phyloP scores from a whole-genome alignment of 2,888 invertebrate species.

The Sericinus montela region DNA sequence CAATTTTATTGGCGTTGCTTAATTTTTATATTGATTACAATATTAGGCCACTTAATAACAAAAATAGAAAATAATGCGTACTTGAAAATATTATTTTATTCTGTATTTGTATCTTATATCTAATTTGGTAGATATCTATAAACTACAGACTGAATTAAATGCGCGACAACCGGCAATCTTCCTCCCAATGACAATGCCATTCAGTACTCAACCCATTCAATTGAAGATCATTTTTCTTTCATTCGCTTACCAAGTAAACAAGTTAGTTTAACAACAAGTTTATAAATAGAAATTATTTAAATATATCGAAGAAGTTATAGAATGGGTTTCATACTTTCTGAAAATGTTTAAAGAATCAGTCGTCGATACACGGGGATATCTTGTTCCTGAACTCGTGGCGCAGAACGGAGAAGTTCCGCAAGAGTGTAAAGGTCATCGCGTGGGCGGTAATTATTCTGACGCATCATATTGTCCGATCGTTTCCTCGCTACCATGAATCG shows the following conservation, averaged over 20 bases:
- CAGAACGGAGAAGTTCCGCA: constrained; percentile 76
- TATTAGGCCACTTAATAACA: constrained; percentile 46
- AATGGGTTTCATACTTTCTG: constrained; percentile 26
- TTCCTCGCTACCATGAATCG: constrained; percentile 82
- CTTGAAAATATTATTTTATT: constrained; percentile 34
- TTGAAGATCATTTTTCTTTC: constrained; percentile 2
- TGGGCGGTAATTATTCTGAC: constrained; percentile 66
- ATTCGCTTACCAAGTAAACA: constrained; percentile 1
- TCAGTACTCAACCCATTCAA: neutral
- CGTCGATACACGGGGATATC: constrained; percentile 81
- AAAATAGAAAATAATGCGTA: constrained; percentile 30
- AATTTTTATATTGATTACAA: constrained; percentile 13
- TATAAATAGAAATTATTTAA: constrained; percentile 13
- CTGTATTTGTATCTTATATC: constrained; percentile 35
- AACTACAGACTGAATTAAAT: constrained; percentile 68
- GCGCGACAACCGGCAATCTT: constrained; percentile 64
- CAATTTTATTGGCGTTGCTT: constrained; percentile 9
- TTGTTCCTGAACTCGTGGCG: constrained; percentile 74
- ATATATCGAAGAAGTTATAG: constrained; percentile 12
- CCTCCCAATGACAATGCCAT: constrained; percentile 33
- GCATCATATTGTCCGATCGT: constrained; percentile 62
- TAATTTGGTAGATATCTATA: constrained; percentile 38
- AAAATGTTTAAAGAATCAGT: constrained; percentile 75
- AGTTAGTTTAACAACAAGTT: constrained; percentile 13
- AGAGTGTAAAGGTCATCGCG: constrained; percentile 80